Evolutionary conservation across 2,113 vertebrate genomes (phyloP).

Genomic region (Corapipo altera): DNA sequence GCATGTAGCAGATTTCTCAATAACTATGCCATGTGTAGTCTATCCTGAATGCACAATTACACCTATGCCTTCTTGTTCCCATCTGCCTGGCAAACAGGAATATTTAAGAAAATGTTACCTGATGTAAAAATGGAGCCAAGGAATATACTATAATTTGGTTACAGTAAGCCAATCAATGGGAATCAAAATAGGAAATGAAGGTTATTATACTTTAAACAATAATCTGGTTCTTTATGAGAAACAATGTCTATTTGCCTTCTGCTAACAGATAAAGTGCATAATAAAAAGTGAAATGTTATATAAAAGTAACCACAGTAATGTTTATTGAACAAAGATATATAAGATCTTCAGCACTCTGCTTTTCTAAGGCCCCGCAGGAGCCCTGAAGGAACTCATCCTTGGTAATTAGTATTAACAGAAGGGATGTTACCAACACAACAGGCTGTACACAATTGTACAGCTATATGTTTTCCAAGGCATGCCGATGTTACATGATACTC

Average conservation of each 20-base stretch:
- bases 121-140: not conserved
- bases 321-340: slow-evolving; percentile 11
- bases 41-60: not conserved
- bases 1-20: not conserved
- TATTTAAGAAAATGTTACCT: not conserved
- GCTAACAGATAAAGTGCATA: not conserved
- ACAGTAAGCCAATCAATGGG: not conserved
- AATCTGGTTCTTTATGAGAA: not conserved
- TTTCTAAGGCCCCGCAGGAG: not conserved
- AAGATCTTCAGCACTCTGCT: not conserved
- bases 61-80: not conserved
- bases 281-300: not conserved
- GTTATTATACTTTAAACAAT: not conserved
- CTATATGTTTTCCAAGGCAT: not conserved
- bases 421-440: not conserved
- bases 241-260: not conserved
- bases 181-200: not conserved
- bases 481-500: not conserved
- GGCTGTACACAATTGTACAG: not conserved
- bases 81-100: not conserved
- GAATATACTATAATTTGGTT: not conserved
- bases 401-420: not conserved
- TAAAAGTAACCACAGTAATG: not conserved
- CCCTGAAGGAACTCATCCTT: not conserved
- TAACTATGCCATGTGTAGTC: not conserved